These are phyloP conservation scores for Epizoanthus rinbou DNA, from an alignment of 92 coral and sea anemone genomes.

Conservation along the genomic window DNA sequence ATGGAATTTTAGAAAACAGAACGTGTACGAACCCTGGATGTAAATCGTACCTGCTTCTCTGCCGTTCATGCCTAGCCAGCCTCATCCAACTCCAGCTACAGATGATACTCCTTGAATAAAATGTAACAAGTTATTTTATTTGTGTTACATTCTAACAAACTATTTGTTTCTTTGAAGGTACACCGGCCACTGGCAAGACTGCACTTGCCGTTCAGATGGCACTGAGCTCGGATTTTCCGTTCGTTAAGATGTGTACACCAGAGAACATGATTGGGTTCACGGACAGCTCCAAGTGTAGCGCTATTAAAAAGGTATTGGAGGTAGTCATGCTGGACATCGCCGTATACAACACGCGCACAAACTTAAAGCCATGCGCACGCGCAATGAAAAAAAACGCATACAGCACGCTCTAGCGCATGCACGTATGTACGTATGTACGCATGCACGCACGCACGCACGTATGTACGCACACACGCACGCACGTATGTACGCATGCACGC, in stretches of 20 bases:
- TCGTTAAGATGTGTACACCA: slow-evolving; percentile 93
- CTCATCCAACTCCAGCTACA: background rate
- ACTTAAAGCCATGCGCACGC: no score
- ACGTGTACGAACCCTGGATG: background rate
- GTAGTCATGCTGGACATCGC: background rate
- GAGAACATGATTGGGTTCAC: slow-evolving; percentile 99
- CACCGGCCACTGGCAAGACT: slow-evolving; percentile 95
- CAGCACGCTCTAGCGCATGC: no score
- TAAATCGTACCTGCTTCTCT: background rate
- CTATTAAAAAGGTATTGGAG: slow-evolving; percentile 78
- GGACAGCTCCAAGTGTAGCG: slow-evolving; percentile 88
- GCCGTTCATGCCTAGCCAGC: background rate
- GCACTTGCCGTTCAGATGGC: slow-evolving; percentile 99
- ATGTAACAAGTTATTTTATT: no score
- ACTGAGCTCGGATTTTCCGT: slow-evolving; percentile 93
- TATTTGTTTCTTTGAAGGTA: slow-evolving; percentile 62
- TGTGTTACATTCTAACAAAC: background rate
- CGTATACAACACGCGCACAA: no score
- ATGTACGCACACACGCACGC: no score
- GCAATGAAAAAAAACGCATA: no score
- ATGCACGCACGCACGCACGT: no score
- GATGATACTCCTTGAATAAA: background rate
- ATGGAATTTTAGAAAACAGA: background rate
- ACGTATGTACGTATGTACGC: no score
- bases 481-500: no score